phyloP scores from a whole-genome alignment of 1,140 invertebrate genomes.

The Centruroides vittatus region DNA sequence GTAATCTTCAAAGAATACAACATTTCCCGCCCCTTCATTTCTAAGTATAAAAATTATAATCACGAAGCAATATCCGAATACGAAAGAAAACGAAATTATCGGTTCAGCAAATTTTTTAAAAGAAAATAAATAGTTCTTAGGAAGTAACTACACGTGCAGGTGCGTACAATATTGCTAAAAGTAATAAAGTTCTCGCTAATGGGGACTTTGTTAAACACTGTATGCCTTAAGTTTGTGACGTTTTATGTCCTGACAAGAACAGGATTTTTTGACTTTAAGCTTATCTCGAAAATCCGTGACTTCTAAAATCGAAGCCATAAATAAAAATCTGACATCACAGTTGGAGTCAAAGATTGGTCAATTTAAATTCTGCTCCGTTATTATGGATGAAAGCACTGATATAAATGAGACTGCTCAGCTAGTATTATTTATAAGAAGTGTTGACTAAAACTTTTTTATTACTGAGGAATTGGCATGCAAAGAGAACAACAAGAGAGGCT shows the following conservation, averaged over 20 bases:
- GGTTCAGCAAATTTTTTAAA: not conserved
- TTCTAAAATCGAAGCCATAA: not conserved
- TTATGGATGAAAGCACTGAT: slow-evolving; percentile 5
- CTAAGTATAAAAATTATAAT: no score
- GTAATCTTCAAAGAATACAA: no score
- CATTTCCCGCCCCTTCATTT: no score
- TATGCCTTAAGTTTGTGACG: not conserved
- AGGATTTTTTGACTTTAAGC: not conserved
- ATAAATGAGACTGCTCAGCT: not conserved
- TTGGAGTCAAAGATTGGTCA: not conserved
- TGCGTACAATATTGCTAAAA: slow-evolving; percentile 2
- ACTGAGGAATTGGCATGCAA: slow-evolving; percentile 5
- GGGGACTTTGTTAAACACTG: not conserved
- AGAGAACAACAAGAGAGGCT: not conserved
- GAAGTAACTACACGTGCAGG: not conserved
- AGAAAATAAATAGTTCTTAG: not conserved
- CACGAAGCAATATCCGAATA: no score
- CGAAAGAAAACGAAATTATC: no score
- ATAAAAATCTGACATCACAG: not conserved
- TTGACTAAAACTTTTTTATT: not conserved
- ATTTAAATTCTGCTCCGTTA: not conserved
- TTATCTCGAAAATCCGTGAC: not conserved
- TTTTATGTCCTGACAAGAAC: not conserved
- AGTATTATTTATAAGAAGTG: not conserved
- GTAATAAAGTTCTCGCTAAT: not conserved